Conservation (phyloP, 2,797 vertebrate genomes). For the Ctenopoma multispine region DNA sequence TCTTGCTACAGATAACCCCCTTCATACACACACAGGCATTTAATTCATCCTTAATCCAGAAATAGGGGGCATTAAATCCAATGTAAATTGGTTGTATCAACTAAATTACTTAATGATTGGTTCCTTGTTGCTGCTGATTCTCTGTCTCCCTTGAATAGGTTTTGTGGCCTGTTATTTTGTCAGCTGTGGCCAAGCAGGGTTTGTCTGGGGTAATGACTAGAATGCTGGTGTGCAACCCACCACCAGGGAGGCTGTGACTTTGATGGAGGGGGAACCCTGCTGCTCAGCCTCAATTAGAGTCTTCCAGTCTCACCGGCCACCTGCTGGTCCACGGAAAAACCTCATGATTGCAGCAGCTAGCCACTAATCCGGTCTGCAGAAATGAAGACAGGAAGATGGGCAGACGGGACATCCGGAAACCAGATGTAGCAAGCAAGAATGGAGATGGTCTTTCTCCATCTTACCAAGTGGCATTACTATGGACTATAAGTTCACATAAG, state of each 20-base stretch:
- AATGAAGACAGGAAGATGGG: neutral
- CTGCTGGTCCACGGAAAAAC: conserved; percentile 39
- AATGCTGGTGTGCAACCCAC: conserved; percentile 20
- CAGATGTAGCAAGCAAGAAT: conserved; percentile 14
- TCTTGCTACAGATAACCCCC: too few species aligned
- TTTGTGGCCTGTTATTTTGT: conserved; percentile 23
- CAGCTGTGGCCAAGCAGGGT: conserved; percentile 1
- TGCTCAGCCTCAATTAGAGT: conserved; percentile 63
- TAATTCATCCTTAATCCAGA: neutral
- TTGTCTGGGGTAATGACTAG: conserved; percentile 33
- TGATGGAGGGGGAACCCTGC: conserved; percentile 49
- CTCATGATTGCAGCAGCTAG: conserved; percentile 27
- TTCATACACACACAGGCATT: neutral
- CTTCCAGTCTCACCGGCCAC: conserved; percentile 30
- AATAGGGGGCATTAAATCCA: neutral
- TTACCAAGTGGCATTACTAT: neutral
- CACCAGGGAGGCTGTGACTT: conserved; percentile 41
- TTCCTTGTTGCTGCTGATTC: conserved; percentile 2
- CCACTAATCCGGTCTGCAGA: conserved; percentile 4
- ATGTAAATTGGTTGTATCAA: neutral
- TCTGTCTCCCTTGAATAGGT: neutral
- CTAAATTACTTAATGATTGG: neutral
- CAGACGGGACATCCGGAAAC: conserved; percentile 9
- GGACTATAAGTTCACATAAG: neutral
- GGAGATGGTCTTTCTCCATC: neutral